These are phyloP conservation scores for Sphenodon punctatus DNA, from an alignment of 2,797 vertebrate species.

Conservation along the genomic window DNA sequence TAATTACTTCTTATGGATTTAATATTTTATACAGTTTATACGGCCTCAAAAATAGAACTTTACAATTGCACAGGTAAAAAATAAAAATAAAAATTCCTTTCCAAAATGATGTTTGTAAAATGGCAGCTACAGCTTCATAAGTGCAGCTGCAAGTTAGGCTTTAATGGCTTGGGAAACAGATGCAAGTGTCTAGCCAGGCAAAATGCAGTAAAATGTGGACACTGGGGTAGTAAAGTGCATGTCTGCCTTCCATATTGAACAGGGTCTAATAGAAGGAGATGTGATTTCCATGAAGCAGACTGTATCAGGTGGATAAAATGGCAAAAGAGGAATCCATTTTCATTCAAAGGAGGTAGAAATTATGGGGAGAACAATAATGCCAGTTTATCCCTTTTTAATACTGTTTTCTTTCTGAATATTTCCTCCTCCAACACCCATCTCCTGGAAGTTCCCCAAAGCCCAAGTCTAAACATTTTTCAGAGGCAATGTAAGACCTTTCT, in stretches of 20 bases:
- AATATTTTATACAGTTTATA: constrained; percentile 11
- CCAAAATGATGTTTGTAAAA: constrained; percentile 11
- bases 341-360: neutral
- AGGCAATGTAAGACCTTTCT: no score
- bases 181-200: constrained; percentile 28
- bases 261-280: neutral
- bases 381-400: neutral
- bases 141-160: constrained; percentile 45
- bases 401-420: neutral
- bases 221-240: neutral
- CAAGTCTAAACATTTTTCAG: no score
- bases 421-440: no score
- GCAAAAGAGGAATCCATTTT: neutral
- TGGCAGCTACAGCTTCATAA: constrained; percentile 45
- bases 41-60: constrained; percentile 28
- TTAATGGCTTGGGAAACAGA: constrained; percentile 60
- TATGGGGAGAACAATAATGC: neutral
- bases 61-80: constrained; percentile 15
- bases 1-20: constrained; percentile 25
- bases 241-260: neutral
- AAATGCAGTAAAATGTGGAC: constrained; percentile 39
- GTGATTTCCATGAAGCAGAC: neutral
- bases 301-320: neutral
- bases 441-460: no score
- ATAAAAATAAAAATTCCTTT: constrained; percentile 31